Base-by-base conservation (phyloP, 2,113 vertebrate genomes). In the Manacus vitellinus region DNA sequence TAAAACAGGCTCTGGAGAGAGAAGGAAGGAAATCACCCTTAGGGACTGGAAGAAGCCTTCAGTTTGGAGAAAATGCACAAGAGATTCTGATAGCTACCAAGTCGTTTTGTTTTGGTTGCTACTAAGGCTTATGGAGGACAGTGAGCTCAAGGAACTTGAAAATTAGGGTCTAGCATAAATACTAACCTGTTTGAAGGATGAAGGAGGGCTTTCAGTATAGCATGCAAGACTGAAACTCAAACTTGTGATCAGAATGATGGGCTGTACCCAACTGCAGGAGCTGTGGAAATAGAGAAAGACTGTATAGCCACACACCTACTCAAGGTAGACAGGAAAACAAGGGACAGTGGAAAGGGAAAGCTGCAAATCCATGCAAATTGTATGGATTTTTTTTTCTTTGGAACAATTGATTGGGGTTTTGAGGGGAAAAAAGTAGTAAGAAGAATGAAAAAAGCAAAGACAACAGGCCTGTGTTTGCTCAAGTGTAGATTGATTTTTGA, bases 391-490 rank as follows among this genome's bases (percentile, higher is more conserved):
- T 94, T 86, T 52, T 72, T 76, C 31, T 91, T 80, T 86, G 46
- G 80, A 74, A 10, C 13, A 85, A 10, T 8, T 51, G 46, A 35
- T 74, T 3, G 4, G 3, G 7, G 2, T 55, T 90, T 75, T 67
- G 56, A 61, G n/a, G 19, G 8, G 19, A 12, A 4, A 70, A 23
- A 41, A 16, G 4, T 63, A 33, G 22, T 46, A 67, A 47, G 3
- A 62, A 49, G 30, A 80, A 16, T 61, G 59, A 65, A 88, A 73
- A 91, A 80, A 55, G 0, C 33, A 61, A 87, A 81, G 59, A 93
- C 68, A 96, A 83, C 31, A 83, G 49, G 56, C 85, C 61, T 95
- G 72, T 92, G 75, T 94, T 93, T 88, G 52, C 68, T 75, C 41
- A 75, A 93, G 22, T 39, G 23, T 71, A 79, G 59, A 24, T 7